Evolutionary conservation across 2,888 invertebrate species (phyloP).

Genomic region (Marronus borbonicus): DNA sequence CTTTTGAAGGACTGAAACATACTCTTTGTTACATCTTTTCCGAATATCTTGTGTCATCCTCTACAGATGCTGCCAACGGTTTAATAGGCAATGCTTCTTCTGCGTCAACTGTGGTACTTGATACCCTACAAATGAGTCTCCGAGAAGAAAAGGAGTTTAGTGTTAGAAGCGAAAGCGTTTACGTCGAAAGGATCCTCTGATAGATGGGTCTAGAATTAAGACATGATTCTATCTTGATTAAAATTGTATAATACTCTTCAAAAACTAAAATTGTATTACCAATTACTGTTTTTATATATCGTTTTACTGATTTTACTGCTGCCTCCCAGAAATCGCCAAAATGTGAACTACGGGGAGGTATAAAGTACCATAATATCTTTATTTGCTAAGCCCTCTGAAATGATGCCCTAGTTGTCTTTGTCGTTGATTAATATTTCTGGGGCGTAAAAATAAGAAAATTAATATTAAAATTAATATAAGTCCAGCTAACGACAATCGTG

Average conservation of each 20-base stretch:
- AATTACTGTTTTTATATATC: slow-evolving; percentile 33
- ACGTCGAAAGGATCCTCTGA: slow-evolving; percentile 53
- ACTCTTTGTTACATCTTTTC: too few relatives aligned
- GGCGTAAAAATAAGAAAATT: too few relatives aligned
- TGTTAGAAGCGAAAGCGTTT: slow-evolving; percentile 50
- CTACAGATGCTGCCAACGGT: too few relatives aligned
- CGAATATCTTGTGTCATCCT: too few relatives aligned
- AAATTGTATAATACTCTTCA: slow-evolving; percentile 44
- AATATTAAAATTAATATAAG: too few relatives aligned
- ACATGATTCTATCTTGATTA: slow-evolving; percentile 53
- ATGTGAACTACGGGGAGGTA: slow-evolving; percentile 52
- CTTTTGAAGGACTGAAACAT: too few relatives aligned
- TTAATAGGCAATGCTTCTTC: too few relatives aligned
- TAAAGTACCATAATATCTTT: slow-evolving; percentile 1
- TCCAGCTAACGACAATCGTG: too few relatives aligned
- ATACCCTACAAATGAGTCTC: slow-evolving; percentile 35
- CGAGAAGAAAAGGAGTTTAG: slow-evolving; percentile 53
- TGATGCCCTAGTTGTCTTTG: too few relatives aligned
- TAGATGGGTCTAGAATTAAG: slow-evolving; percentile 54
- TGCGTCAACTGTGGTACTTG: background rate
- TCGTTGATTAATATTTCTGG: too few relatives aligned
- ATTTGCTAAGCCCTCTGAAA: too few relatives aligned
- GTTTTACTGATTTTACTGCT: slow-evolving; percentile 52
- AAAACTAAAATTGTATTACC: too few relatives aligned
- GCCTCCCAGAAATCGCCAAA: slow-evolving; percentile 51